These are phyloP conservation scores for Probosciger aterrimus DNA, from an alignment of 2,113 vertebrate species.

Conservation along the genomic window DNA sequence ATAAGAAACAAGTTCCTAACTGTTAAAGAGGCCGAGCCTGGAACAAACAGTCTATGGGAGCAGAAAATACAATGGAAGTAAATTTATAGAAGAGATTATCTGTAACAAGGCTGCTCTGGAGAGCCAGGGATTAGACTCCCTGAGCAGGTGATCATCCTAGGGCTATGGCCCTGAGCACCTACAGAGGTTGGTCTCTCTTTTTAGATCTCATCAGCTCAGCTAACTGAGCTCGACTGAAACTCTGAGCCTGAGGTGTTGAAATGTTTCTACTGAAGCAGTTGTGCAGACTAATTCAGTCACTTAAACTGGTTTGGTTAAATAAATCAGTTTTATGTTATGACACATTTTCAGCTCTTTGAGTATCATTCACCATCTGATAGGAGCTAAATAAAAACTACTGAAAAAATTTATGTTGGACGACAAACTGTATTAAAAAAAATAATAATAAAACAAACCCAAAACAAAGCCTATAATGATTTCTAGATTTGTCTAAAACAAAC, in stretches of 20 bases:
- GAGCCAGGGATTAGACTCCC: neutral
- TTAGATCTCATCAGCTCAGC: neutral
- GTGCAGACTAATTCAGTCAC: neutral
- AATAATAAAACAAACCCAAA: neutral
- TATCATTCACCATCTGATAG: neutral
- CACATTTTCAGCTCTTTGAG: neutral
- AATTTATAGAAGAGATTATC: neutral
- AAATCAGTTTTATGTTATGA: neutral
- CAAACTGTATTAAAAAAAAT: neutral
- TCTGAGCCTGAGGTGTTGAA: neutral
- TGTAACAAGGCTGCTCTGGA: neutral
- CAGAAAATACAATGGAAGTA: neutral
- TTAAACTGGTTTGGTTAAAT: neutral
- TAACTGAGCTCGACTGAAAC: neutral
- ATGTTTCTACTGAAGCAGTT: neutral
- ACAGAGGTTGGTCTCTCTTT: neutral
- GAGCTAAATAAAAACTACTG: slow-evolving; percentile 19
- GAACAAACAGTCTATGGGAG: neutral
- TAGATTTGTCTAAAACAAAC: neutral
- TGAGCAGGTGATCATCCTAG: neutral
- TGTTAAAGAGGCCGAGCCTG: neutral
- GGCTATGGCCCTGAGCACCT: neutral
- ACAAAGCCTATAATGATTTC: neutral
- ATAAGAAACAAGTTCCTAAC: neutral
- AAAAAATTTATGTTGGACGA: neutral